Conservation (phyloP, 1,140 invertebrate genomes). For the Mya arenaria region DNA sequence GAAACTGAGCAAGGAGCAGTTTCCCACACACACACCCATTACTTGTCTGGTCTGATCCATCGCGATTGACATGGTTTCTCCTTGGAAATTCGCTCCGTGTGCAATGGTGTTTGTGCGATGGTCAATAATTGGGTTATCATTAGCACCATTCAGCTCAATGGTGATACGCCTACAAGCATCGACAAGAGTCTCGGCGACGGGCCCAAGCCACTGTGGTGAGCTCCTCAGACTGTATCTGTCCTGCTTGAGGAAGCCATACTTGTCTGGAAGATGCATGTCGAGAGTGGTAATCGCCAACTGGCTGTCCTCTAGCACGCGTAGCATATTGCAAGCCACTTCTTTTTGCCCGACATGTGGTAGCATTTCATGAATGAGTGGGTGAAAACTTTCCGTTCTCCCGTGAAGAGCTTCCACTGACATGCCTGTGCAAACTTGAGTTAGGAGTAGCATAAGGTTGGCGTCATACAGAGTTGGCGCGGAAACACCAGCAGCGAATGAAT, state of each 20-base stretch:
- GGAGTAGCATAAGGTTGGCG: too few species aligned
- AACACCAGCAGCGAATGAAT: slow-evolving; percentile 27
- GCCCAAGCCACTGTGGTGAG: slow-evolving; percentile 38
- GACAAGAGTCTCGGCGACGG: slow-evolving; percentile 34
- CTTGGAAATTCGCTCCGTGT: slow-evolving; percentile 42
- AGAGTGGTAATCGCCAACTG: slow-evolving; percentile 32
- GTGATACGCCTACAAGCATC: slow-evolving; percentile 12
- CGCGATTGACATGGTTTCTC: slow-evolving; percentile 42
- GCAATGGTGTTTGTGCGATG: slow-evolving; percentile 31
- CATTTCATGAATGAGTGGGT: slow-evolving; percentile 41
- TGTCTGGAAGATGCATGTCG: slow-evolving; percentile 45
- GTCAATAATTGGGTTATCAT: slow-evolving; percentile 49
- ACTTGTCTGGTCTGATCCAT: slow-evolving; percentile 45
- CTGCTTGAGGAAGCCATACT: slow-evolving; percentile 40
- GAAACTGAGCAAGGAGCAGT: slow-evolving; percentile 41
- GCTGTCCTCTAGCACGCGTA: slow-evolving; percentile 17
- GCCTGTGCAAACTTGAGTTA: slow-evolving; percentile 33
- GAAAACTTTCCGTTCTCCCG: slow-evolving; percentile 37
- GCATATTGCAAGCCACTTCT: slow-evolving; percentile 30
- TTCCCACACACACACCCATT: slow-evolving; percentile 40
- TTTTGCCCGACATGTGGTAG: slow-evolving; percentile 42
- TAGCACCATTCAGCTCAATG: slow-evolving; percentile 38
- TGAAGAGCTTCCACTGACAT: slow-evolving; percentile 20
- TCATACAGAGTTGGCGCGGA: too few species aligned
- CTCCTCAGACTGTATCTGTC: slow-evolving; percentile 47